A percentile compares a stretch with the other conserved stretches of the same genome.
phyloP scores from a whole-genome alignment of 2,888 invertebrate species.

The Sinohyriopsis cumingii region DNA sequence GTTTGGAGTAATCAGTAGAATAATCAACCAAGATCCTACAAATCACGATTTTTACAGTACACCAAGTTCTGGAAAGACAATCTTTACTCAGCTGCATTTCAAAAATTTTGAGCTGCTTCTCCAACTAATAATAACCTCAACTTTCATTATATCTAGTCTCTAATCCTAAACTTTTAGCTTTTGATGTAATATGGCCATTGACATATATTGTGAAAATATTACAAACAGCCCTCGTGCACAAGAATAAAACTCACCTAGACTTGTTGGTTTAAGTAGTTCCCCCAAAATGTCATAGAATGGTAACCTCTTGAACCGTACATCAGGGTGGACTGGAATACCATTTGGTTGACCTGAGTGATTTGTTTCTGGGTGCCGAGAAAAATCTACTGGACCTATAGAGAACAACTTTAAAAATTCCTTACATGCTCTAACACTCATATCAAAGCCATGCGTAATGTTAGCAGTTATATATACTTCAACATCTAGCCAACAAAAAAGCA shows the following conservation, averaged over 20 bases:
- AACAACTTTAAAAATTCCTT: constrained; percentile 5
- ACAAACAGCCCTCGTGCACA: not conserved
- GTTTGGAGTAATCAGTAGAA: too few relatives aligned
- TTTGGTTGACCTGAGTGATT: not conserved
- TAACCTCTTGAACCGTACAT: constrained; percentile 91
- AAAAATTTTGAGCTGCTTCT: too few relatives aligned
- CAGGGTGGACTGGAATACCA: constrained; percentile 85
- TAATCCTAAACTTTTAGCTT: too few relatives aligned
- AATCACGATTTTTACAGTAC: too few relatives aligned
- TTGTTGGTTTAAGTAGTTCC: constrained; percentile 91
- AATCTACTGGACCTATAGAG: not conserved
- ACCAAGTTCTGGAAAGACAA: too few relatives aligned
- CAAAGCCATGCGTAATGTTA: not conserved
- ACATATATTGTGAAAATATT: not conserved
- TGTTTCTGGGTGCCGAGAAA: not conserved
- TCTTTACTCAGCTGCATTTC: too few relatives aligned
- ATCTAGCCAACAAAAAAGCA: not conserved
- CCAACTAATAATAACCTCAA: too few relatives aligned
- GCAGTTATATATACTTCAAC: constrained; percentile 6
- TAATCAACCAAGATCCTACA: too few relatives aligned
- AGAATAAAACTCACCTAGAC: constrained; percentile 76
- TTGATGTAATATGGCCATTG: too few relatives aligned
- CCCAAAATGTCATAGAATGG: constrained; percentile 93
- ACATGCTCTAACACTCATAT: constrained; percentile 5
- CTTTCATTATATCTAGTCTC: too few relatives aligned